These are phyloP conservation scores for Cichlasoma orientale DNA, from an alignment of 2,797 vertebrate genomes.

Conservation along the genomic window DNA sequence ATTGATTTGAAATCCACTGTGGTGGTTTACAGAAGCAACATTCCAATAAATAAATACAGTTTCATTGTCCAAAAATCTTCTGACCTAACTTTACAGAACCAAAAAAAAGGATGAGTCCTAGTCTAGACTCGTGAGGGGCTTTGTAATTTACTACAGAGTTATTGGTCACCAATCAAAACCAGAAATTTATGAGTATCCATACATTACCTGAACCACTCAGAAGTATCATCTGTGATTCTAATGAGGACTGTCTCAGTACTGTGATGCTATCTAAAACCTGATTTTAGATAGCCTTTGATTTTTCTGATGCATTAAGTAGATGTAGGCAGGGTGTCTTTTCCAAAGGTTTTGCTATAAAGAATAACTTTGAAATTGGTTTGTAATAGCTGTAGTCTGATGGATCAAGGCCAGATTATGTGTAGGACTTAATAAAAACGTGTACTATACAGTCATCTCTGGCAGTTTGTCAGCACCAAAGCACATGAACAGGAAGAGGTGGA, in stretches of 20 bases:
- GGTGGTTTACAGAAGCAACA: neutral
- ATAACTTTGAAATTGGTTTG: neutral
- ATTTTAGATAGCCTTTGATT: neutral
- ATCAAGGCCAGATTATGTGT: neutral
- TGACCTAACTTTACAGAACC: neutral
- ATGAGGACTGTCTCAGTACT: neutral
- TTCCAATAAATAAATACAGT: neutral
- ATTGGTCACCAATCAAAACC: neutral
- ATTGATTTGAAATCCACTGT: neutral
- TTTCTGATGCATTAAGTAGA: neutral
- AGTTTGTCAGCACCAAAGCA: slow-evolving; percentile 38
- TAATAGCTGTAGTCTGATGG: neutral
- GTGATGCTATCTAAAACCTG: neutral
- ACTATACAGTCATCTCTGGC: slow-evolving; percentile 44
- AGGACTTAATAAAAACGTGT: slow-evolving; percentile 30
- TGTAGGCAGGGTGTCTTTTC: neutral
- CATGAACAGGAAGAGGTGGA: slow-evolving; percentile 28
- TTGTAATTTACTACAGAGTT: neutral
- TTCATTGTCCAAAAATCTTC: neutral
- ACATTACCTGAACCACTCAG: neutral
- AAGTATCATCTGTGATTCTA: neutral
- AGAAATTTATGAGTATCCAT: neutral
- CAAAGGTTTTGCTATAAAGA: neutral
- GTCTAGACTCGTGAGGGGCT: neutral
- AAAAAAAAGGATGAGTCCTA: neutral